Percentiles rank a stretch among this genome's conserved stretches.
Evolutionary conservation across 1,140 invertebrate species (phyloP).

Genomic region (Agrypnia vestita): DNA sequence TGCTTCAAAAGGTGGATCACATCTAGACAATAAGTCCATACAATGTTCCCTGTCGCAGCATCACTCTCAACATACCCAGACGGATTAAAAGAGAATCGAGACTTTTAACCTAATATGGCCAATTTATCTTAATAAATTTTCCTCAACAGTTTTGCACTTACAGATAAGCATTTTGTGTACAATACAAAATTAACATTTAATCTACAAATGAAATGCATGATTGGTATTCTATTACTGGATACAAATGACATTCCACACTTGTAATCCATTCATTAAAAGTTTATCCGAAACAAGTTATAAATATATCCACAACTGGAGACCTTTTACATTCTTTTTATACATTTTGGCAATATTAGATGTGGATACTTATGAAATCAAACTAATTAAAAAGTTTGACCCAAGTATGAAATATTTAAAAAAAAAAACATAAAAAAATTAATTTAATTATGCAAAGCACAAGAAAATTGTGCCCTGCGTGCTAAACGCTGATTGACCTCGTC

Average conservation of each 20-base stretch:
- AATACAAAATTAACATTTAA: constrained; percentile 64
- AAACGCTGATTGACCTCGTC: too few relatives aligned
- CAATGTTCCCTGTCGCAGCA: background rate
- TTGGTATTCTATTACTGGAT: constrained; percentile 42
- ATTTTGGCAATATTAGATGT: background rate
- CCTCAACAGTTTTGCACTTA: constrained; percentile 26
- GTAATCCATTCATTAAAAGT: constrained; percentile 6
- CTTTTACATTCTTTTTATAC: background rate
- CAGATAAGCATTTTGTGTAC: constrained; percentile 16
- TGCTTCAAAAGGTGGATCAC: background rate
- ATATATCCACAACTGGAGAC: constrained; percentile 18
- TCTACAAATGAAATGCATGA: constrained; percentile 66
- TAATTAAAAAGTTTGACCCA: too few relatives aligned
- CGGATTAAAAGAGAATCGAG: background rate
- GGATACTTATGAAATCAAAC: too few relatives aligned
- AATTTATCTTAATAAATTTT: constrained; percentile 43
- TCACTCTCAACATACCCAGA: background rate
- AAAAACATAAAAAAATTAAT: too few relatives aligned
- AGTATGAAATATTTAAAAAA: too few relatives aligned
- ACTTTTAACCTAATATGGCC: constrained; percentile 50
- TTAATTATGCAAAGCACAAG: too few relatives aligned
- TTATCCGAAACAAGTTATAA: background rate
- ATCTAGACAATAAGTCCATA: background rate
- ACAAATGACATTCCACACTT: constrained; percentile 22
- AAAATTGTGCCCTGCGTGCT: too few relatives aligned